Conservation (phyloP, 2,797 vertebrate species). For the Gobionotothen gibberifrons region DNA sequence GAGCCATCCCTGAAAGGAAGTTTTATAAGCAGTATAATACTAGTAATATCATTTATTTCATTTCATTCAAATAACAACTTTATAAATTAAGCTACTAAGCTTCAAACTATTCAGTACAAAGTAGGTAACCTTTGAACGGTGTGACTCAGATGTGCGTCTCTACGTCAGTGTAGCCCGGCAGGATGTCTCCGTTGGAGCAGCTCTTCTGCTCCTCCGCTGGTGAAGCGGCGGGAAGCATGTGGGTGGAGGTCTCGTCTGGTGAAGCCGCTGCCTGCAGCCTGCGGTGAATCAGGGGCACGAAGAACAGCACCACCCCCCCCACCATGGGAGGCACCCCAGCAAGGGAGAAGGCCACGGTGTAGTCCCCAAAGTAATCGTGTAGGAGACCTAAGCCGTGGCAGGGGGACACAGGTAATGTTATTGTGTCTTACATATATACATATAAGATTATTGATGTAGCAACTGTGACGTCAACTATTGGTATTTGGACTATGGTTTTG, state of each 20-base stretch:
- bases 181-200: conserved; percentile 92
- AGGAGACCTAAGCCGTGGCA: conserved; percentile 87
- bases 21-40: no score
- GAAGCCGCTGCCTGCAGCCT: conserved; percentile 78
- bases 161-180: conserved; percentile 91
- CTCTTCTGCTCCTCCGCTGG: conserved; percentile 65
- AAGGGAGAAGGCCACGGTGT: conserved; percentile 93
- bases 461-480: no score
- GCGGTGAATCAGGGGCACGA: conserved; percentile 92
- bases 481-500: no score
- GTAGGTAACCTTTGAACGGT: conserved; percentile 70
- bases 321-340: conserved; percentile 94
- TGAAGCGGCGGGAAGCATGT: conserved; percentile 86
- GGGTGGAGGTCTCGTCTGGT: conserved; percentile 86
- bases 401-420: neutral
- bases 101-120: no score
- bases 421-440: neutral
- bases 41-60: no score
- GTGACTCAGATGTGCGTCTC: conserved; percentile 90
- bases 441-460: no score
- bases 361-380: conserved; percentile 88
- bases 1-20: no score
- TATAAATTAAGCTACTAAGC: no score
- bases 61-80: no score
- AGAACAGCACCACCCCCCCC: conserved; percentile 92